phyloP scores from a whole-genome alignment of 2,888 invertebrate species.

The Myathropa florea region DNA sequence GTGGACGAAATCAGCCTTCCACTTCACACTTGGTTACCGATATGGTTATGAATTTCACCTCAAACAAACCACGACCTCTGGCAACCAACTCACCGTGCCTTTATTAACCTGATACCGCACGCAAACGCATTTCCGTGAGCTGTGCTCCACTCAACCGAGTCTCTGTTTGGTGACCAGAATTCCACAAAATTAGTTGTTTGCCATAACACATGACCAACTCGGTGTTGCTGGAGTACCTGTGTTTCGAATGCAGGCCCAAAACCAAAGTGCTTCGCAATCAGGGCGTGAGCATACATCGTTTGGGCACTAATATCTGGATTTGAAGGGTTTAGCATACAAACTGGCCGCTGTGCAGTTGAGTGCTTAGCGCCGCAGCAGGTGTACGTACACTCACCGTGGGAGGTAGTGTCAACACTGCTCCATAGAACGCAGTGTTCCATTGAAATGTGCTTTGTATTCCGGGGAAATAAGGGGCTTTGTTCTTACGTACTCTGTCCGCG shows the following conservation, averaged over 20 bases:
- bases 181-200: not conserved
- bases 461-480: too few species aligned
- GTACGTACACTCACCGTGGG: too few species aligned
- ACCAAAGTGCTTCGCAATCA: not conserved
- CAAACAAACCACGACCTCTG: not conserved
- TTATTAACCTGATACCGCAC: not conserved
- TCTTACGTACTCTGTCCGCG: too few species aligned
- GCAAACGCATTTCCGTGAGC: not conserved
- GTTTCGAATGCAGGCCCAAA: not conserved
- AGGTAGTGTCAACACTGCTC: not conserved
- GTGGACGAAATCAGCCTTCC: not conserved
- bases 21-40: not conserved
- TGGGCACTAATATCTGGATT: not conserved
- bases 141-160: not conserved
- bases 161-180: not conserved
- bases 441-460: too few species aligned
- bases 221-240: not conserved
- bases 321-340: not conserved
- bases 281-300: not conserved
- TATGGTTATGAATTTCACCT: not conserved
- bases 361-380: not conserved
- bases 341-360: too few species aligned
- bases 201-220: not conserved
- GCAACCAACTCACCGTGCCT: not conserved
- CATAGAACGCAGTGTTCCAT: not conserved